Base-by-base conservation (phyloP, 2,888 invertebrate species). In the Drosophila siamana region DNA sequence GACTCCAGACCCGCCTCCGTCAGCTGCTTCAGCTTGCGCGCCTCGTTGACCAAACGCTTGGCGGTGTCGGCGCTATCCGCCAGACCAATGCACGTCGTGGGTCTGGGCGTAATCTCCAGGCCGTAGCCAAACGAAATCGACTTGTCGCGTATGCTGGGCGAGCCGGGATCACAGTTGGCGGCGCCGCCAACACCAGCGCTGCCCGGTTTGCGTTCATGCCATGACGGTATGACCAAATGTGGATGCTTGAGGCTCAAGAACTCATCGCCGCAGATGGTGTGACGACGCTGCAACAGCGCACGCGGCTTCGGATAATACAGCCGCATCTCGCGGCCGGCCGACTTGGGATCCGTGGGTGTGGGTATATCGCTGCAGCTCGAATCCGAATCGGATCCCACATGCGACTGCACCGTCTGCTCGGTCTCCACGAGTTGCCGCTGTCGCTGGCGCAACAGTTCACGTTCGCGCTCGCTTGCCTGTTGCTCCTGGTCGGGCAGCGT, bases 191-290 rank as follows among this genome's bases (percentile, higher is more conserved):
- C 66, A 1, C 65, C 71, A 5, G 9, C n/a, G 33, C 61, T 44
- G 8, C 93, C 93, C 52, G 93, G 93, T 89, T 95, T 95, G 72
- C 96, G 93, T 86, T 96, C 95, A 78, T 94, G 94, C 96, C 96
- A 96, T 80, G 96, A 95, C 93, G 95, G 93, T 55, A 92, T 92
- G 63, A 90, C 90, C 41, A 89, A 63, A 75, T 89, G 88, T 33
- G 91, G 91, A 71, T 89, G 88, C 46, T 89, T 88, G 55, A 89
- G 87, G 30, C 88, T 86, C 48, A 90, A 88, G 81, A 95, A 94
- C 93, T 96, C 95, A 86, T 96, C 95, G 13, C 98, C 97, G 81
- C 97, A 96, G 75, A 98, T 96, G 1, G 98, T 97, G 80, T 98
- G 97, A 15, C 98, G 93, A 9, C 98, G 94, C 90, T 96, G 96